Conservation (phyloP, 2,888 invertebrate species). For the Napeogenes sylphis region DNA sequence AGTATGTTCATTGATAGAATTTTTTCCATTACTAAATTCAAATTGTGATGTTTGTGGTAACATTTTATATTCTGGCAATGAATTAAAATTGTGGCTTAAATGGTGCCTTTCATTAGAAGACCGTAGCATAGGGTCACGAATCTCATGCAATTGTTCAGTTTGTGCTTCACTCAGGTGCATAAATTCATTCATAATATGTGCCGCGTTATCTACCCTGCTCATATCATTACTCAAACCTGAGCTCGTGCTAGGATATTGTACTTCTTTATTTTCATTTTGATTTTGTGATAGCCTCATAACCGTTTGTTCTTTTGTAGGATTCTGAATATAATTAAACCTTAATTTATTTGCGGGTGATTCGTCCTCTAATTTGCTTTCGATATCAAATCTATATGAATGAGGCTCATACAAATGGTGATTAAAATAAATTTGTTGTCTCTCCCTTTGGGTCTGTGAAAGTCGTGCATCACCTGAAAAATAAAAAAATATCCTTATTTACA, state of each 20-base stretch:
- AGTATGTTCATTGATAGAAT: slow-evolving; percentile 10
- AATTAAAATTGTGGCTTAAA: background rate
- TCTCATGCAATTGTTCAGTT: background rate
- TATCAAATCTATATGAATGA: slow-evolving; percentile 12
- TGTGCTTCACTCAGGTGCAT: background rate
- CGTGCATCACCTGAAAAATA: background rate
- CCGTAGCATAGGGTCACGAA: background rate
- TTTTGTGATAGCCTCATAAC: slow-evolving; percentile 2
- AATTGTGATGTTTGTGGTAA: background rate
- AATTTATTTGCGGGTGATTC: slow-evolving; percentile 1
- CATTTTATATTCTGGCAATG: background rate
- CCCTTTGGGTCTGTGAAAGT: background rate
- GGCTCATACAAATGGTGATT: slow-evolving; percentile 25
- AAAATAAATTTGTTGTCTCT: slow-evolving; percentile 13
- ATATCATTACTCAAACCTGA: background rate
- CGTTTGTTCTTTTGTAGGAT: slow-evolving; percentile 2
- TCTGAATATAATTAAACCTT: background rate
- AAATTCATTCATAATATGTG: background rate
- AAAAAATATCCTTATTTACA: background rate
- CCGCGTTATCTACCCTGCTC: background rate
- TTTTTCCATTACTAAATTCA: slow-evolving; percentile 7
- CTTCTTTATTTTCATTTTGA: slow-evolving; percentile 10
- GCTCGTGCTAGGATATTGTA: slow-evolving; percentile 8
- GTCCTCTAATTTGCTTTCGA: slow-evolving; percentile 11
- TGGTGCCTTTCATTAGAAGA: background rate